Base-by-base conservation (phyloP, 2,797 vertebrate species). In the Melanotaenia trifasciata region DNA sequence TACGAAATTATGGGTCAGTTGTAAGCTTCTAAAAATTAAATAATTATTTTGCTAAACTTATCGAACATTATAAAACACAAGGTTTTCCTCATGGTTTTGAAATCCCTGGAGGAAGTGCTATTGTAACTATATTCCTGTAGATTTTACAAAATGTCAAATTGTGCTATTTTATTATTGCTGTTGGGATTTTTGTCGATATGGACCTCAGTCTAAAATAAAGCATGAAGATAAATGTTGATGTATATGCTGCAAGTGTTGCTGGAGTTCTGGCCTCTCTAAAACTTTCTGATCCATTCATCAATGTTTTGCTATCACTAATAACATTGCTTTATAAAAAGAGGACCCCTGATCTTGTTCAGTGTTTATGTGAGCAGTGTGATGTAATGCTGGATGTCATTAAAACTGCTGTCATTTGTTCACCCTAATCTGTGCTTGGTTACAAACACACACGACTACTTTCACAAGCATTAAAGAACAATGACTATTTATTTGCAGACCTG, bases 381-480 rank as follows among this genome's bases (percentile, higher is more conserved):
- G 50, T 76, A 5, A 80, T 67, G 24, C 32, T 70, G n/a, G 33
- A 58, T 35, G 30, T 14, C 32, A 60, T 65, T 45, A 51, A 70
- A 68, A 61, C 6, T 76, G 22, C 33, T n/a, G 32, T 54, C 11
- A 43, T 63, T 43, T 59, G 26, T 57, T 63, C 28, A 50, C 62
- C 62, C n/a, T 68, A 68, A 72, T 72, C 58, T 50, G 70, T 36
- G 0, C 57, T 58, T 62, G 53, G 77, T 77, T 67, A 73, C 51
- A n/a, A 57, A 35, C 64, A 61, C 47, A 60, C 67, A 28, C 67
- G 58, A 58, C 74, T 66, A 64, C 74, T 51, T 54, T 67, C 56
- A 57, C 8, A 16, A 47, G 59, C 56, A 78, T 64, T 68, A 51
- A 57, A 64, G 20, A 16, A 72, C 72, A 77, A 79, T 71, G 62